Conservation (phyloP, 1,140 invertebrate genomes). For the Holotrichia oblita region DNA sequence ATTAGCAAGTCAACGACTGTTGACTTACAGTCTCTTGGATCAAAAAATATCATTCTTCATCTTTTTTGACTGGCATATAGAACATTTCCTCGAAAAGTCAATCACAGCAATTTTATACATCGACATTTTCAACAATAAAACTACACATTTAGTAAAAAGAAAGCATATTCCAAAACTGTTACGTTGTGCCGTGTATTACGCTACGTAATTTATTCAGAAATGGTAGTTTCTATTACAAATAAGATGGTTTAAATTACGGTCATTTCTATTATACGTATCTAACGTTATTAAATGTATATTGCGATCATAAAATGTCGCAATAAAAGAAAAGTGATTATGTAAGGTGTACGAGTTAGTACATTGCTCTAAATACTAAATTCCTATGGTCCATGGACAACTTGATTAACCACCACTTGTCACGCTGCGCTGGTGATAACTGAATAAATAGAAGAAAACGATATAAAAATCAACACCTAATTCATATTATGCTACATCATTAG, state of each 20-base stretch:
- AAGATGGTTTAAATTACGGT: background rate
- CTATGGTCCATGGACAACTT: constrained; percentile 22
- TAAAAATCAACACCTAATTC: constrained; percentile 29
- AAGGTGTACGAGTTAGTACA: constrained; percentile 2
- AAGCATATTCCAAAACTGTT: too few species aligned
- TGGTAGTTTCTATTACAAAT: background rate
- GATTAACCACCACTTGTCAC: constrained; percentile 25
- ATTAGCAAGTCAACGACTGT: too few species aligned
- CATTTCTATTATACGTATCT: background rate
- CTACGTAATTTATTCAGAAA: background rate
- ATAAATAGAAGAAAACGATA: constrained; percentile 29
- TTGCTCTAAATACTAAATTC: constrained; percentile 24
- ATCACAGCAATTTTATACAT: too few species aligned
- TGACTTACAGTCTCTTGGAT: too few species aligned
- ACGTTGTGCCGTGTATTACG: too few species aligned
- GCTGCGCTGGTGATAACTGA: constrained; percentile 27
- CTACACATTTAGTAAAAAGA: too few species aligned
- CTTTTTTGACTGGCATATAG: too few species aligned
- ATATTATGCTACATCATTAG: constrained; percentile 17
- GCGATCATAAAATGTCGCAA: background rate
- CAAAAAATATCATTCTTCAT: too few species aligned
- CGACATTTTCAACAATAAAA: too few species aligned
- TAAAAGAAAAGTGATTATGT: constrained; percentile 19
- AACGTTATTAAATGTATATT: background rate
- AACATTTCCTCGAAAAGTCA: too few species aligned